phyloP scores from a whole-genome alignment of 2,888 invertebrate species.

The Marasmarcha lunaedactyla region DNA sequence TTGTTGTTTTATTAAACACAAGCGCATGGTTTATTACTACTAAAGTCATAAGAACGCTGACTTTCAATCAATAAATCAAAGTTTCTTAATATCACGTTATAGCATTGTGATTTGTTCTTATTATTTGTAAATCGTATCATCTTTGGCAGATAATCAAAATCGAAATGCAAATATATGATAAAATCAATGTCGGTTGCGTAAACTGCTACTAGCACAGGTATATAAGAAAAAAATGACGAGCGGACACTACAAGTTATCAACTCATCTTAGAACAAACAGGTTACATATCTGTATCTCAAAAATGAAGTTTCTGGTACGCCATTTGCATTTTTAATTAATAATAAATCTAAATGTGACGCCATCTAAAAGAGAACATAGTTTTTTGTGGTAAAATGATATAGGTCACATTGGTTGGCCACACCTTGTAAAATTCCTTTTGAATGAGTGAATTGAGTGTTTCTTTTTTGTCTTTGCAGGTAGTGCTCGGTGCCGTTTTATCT shows the following conservation, averaged over 20 bases:
- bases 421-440: no score
- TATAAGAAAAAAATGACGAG: constrained; percentile 24
- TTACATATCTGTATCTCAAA: constrained; percentile 11
- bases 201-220: constrained; percentile 25
- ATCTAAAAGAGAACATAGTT: no score
- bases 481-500: constrained; percentile 35
- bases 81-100: no score
- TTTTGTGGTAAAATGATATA: no score
- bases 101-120: no score
- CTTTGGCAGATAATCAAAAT: constrained; percentile 22
- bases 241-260: constrained; percentile 22
- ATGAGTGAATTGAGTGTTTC: neutral
- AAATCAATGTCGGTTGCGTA: constrained; percentile 41
- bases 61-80: no score
- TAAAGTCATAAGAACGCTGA: no score
- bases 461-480: constrained; percentile 24
- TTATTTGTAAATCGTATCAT: constrained; percentile 10
- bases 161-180: constrained; percentile 30
- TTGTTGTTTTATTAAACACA: no score
- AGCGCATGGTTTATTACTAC: no score
- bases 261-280: neutral
- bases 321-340: neutral
- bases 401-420: no score
- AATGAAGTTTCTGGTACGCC: constrained; percentile 44
- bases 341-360: neutral